phyloP scores from a whole-genome alignment of 2,797 vertebrate genomes.

The Hydrocynus forskahlii region DNA sequence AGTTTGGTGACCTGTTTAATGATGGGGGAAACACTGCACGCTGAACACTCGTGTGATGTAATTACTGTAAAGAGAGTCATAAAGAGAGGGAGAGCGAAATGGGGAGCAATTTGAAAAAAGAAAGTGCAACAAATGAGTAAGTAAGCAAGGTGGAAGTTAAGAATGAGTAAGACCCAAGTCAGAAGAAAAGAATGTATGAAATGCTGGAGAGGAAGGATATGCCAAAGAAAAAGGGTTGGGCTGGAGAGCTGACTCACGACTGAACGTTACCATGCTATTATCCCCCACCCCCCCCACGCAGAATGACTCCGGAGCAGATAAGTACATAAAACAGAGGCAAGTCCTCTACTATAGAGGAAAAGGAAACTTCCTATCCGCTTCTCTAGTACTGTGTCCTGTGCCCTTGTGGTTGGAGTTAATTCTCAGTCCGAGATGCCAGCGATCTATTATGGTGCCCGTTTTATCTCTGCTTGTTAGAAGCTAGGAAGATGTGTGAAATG shows the following conservation, averaged over 20 bases:
- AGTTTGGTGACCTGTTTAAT: no score
- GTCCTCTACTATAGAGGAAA: neutral
- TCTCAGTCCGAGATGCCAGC: neutral
- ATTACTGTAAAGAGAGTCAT: no score
- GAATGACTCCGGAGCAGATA: conserved; percentile 37
- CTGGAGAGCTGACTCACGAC: conserved; percentile 9
- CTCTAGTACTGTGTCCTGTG: neutral
- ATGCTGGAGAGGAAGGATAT: conserved; percentile 31
- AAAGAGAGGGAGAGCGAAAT: no score
- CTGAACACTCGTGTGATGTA: no score
- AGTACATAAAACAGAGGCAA: neutral
- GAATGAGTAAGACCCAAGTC: conserved; percentile 47
- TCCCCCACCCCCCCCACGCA: neutral
- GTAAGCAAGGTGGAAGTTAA: conserved; percentile 24
- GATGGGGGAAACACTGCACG: no score
- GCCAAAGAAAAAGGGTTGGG: neutral
- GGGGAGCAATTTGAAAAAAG: neutral
- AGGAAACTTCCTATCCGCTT: conserved; percentile 1
- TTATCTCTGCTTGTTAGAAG: neutral
- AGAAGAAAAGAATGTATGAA: conserved; percentile 44
- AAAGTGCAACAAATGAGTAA: conserved; percentile 29
- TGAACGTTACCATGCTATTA: neutral
- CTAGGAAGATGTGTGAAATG: neutral
- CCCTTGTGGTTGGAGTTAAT: neutral
- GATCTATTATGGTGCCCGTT: no score